phyloP scores from a whole-genome alignment of 1,140 invertebrate genomes.

The Eumeta japonica region DNA sequence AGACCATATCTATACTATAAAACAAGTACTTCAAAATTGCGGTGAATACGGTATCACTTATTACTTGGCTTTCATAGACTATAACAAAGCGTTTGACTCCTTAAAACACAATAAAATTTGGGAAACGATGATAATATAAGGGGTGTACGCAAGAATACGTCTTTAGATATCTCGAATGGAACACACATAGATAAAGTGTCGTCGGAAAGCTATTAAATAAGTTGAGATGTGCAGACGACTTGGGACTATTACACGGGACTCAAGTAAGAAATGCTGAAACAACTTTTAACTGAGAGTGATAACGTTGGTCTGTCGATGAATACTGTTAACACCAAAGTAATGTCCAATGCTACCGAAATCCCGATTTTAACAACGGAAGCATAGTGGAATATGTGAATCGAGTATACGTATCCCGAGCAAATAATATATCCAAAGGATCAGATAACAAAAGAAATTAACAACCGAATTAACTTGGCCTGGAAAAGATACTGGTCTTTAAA shows the following conservation, averaged over 20 bases:
- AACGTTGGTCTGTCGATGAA: too few species aligned
- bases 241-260: constrained; percentile 10
- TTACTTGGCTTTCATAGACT: constrained; percentile 15
- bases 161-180: constrained; percentile 12
- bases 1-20: constrained; percentile 13
- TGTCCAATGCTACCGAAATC: too few species aligned
- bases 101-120: constrained; percentile 11
- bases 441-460: constrained; percentile 14
- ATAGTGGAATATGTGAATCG: constrained; percentile 14
- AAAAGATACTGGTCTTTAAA: too few species aligned
- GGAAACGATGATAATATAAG: constrained; percentile 11
- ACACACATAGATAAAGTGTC: constrained; percentile 11
- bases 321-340: too few species aligned
- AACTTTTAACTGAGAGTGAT: too few species aligned
- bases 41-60: constrained; percentile 11
- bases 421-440: constrained; percentile 13
- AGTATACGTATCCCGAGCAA: too few species aligned
- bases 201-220: constrained; percentile 12
- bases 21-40: constrained; percentile 14
- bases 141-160: constrained; percentile 10
- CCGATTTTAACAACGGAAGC: constrained; percentile 5
- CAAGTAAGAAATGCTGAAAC: too few species aligned
- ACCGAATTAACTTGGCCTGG: too few species aligned
- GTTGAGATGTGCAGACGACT: constrained; percentile 13
- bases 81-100: constrained; percentile 16